phyloP scores from a whole-genome alignment of 1,140 invertebrate genomes.

The Platyscapa corneri region DNA sequence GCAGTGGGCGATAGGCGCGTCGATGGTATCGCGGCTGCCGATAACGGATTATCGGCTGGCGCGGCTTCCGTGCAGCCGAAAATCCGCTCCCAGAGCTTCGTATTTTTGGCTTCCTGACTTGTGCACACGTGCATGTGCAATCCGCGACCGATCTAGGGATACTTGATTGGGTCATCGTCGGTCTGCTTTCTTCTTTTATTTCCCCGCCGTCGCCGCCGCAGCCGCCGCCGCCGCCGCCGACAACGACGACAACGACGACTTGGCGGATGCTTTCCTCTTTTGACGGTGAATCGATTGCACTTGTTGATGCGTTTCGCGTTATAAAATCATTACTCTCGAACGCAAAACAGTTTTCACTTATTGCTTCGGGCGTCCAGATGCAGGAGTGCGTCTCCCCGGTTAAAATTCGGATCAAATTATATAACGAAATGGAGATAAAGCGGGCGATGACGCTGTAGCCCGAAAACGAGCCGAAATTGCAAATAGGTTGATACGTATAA shows the following conservation, averaged over 20 bases:
- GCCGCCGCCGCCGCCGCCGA: conserved; percentile 27
- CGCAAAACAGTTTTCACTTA: not conserved
- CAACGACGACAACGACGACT: no score
- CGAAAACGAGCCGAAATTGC: not conserved
- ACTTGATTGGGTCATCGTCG: no score
- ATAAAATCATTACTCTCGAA: not conserved
- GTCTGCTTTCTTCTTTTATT: no score
- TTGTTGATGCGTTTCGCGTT: not conserved
- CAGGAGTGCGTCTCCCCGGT: no score
- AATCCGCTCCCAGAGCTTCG: no score
- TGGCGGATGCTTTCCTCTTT: not conserved
- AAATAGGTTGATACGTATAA: not conserved
- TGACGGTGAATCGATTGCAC: not conserved
- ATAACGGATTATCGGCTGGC: conserved; percentile 29
- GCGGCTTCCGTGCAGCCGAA: not conserved
- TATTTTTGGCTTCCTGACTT: not conserved
- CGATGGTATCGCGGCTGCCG: conserved; percentile 21
- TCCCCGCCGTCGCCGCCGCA: no score
- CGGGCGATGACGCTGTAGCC: not conserved
- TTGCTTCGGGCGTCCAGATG: not conserved
- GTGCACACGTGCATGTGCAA: not conserved
- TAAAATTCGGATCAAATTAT: not conserved
- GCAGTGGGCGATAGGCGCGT: not conserved
- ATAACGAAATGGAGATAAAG: not conserved
- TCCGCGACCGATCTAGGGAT: no score